A percentile compares a stretch with the other conserved stretches of the same genome.
phyloP scores from a whole-genome alignment of 2,113 vertebrate genomes.

The Corythaixoides concolor region DNA sequence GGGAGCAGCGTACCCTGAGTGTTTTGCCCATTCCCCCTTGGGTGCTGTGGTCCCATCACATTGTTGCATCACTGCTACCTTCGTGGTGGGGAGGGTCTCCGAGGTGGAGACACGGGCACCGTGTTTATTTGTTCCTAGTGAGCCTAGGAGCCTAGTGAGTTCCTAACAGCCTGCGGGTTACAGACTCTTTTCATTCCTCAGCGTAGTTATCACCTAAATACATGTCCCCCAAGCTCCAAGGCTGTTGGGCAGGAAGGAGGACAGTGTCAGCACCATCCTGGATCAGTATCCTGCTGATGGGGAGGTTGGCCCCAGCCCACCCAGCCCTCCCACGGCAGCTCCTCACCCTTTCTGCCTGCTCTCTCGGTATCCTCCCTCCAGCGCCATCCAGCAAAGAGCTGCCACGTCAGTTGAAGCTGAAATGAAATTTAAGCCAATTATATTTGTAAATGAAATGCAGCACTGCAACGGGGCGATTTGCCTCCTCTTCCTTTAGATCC shows the following conservation, averaged over 20 bases:
- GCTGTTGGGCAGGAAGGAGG: neutral
- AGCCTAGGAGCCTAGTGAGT: too few relatives aligned
- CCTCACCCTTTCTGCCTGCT: neutral
- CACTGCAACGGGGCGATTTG: accelerated
- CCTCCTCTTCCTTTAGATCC: neutral
- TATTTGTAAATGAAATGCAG: neutral
- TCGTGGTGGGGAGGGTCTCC: neutral
- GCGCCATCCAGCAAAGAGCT: neutral
- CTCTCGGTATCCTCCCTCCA: neutral
- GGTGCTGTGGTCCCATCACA: neutral
- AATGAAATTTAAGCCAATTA: neutral
- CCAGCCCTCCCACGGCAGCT: accelerated
- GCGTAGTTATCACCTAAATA: neutral
- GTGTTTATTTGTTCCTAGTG: neutral
- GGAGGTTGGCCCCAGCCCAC: neutral
- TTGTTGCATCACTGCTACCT: neutral
- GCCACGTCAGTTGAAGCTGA: neutral
- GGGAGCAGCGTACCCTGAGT: neutral
- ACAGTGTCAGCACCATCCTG: neutral
- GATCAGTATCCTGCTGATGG: neutral
- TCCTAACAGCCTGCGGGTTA: neutral
- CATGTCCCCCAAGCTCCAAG: neutral
- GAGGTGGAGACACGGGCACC: neutral
- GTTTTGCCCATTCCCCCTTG: neutral
- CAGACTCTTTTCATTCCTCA: neutral